Conservation (phyloP, 1,140 invertebrate genomes). For the Lycorma delicatula region DNA sequence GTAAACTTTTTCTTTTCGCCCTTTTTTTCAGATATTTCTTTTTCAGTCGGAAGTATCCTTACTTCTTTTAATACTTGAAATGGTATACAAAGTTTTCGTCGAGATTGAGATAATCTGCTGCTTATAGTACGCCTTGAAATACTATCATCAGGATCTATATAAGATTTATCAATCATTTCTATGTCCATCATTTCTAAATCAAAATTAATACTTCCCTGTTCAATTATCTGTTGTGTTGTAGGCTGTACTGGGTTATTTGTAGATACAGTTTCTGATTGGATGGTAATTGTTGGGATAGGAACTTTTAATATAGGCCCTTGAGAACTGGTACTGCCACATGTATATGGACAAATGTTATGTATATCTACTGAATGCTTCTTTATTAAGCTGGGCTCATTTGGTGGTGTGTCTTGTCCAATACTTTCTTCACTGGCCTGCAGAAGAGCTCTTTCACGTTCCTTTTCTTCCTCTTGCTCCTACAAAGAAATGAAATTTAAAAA, state of each 20-base stretch:
- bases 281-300: not conserved
- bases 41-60: conserved; percentile 14
- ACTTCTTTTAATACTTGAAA: conserved; percentile 10
- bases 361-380: conserved; percentile 4
- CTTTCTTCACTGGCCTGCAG: not conserved
- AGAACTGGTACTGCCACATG: conserved; percentile 1
- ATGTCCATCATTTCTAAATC: conserved; percentile 1
- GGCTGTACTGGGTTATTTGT: not conserved
- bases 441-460: not conserved
- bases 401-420: not conserved
- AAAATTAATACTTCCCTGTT: not conserved
- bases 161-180: not conserved
- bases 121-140: not conserved
- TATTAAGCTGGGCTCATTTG: not conserved
- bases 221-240: not conserved
- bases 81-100: conserved; percentile 7
- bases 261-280: not conserved
- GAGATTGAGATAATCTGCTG: not conserved
- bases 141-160: not conserved
- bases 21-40: conserved; percentile 11
- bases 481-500: not conserved
- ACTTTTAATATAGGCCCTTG: not conserved
- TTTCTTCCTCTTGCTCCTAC: conserved; percentile 7
- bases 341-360: not conserved
- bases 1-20: conserved; percentile 33